Base-by-base conservation (phyloP, 35 echinoderm and acorn worm species). In the Strongylocentrotus purpuratus region DNA sequence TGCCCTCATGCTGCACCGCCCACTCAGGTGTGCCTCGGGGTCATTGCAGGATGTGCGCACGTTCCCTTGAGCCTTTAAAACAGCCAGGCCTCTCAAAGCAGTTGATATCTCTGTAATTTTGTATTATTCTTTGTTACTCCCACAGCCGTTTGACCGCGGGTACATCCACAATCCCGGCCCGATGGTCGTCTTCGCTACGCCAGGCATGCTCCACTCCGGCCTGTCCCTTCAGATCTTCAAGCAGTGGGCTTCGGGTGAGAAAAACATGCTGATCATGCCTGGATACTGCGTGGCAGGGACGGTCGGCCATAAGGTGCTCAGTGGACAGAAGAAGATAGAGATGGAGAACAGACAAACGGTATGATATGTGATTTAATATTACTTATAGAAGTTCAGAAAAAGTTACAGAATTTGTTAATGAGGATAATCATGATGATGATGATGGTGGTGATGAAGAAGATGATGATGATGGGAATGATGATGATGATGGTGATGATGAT, bases 221-320 rank as follows among this genome's bases (percentile, higher is more conserved):
- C 94, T 99, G 33, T 99, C 98, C 18, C 88, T 99, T 4, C 96
- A 98, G 92, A 97, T 99, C 90, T 99, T 99, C 95, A 96, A 95
- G 48, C 95, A 98, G 85, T 99, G 98, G 98, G 98, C 98, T 14
- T 33, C 94, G 25, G 96, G 96, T 33, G 97, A 97, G 45, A 97
- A 97, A 47, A 99, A 99, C 95, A 99, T 99, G 98, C 97, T 99
- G 18, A 99, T 99, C 87, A 99, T 99, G 98, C 98, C 98, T 7
- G 98, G 98, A 0, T 99, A 99, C 86, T 99, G 98, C 78, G 98
- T 99, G 31, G 98, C 98, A 9, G 98, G 98, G 3, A 99, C 98
- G 2, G 98, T 99, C 12, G 98, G 98, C 6, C 95, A 95, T 20
- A 97, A 99, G 92, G 94, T 99, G 28, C 93, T 99, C 17, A 95